Base-by-base conservation (phyloP, 2,113 vertebrate genomes). In the Ciconia boyciana region DNA sequence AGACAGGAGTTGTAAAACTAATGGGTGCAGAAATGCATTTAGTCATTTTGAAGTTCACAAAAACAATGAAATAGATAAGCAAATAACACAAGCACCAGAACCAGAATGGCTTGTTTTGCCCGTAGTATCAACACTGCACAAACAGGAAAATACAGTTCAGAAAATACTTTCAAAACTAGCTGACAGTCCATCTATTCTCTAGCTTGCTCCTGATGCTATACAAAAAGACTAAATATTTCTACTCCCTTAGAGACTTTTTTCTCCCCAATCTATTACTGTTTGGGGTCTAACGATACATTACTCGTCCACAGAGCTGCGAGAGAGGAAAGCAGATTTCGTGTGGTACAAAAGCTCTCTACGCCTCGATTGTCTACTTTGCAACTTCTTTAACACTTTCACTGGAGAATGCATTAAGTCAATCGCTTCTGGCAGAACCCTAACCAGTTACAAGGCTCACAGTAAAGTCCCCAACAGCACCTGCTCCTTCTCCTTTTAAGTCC, bases 31-130 rank as follows among this genome's bases (percentile, higher is more conserved):
- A 91, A 90, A 91, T 10, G 0, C 87, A 89, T 61, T 83, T 32
- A 58, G 69, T 83, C 46, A 90, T 92, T 93, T 77, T 70, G 78
- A 88, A 90, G 62, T 49, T 77, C 75, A 79, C 2, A 7, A 71
- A 90, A 95, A 86, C 66, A 69, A 75, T 18, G 41, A 70, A 76
- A 71, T 70, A 93, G 87, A 96, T 95, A 94, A 95, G 90, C 91
- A 95, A 97, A 62, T 16, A 95, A 48, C 32, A 52, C 13, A 58
- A 87, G 77, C 52, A 72, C 62, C 62, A 94, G 94, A 95, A 97
- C 81, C 85, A 96, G 92, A 93, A 93, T 0, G 4, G 90, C 93
- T 95, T 80, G 90, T 92, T 96, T 70, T 51, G 54, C 22, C 39
- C 83, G 32, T 16, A 77, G 34, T 12, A 89, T 16, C 43, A 84